Percentiles rank a stretch among this genome's conserved stretches.
phyloP scores from a whole-genome alignment of 2,113 vertebrate species.

The Lamprotornis superbus region DNA sequence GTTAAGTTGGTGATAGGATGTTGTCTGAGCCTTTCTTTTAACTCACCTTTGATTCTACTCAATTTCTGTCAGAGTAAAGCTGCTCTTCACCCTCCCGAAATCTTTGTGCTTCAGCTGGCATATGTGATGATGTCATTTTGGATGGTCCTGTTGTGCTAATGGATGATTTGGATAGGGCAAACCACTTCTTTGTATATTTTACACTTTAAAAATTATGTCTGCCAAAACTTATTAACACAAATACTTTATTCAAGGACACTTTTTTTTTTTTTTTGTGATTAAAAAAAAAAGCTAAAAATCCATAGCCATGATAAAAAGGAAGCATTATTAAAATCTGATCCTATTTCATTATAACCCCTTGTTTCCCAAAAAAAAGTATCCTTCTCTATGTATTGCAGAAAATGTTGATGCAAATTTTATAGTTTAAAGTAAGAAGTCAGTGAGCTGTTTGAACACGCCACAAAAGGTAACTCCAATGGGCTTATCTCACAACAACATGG shows the following conservation, averaged over 20 bases:
- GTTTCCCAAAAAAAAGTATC: background rate
- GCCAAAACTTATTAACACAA: background rate
- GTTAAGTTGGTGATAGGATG: background rate
- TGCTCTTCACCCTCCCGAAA: background rate
- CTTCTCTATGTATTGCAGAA: background rate
- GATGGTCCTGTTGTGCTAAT: background rate
- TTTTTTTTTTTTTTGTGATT: background rate
- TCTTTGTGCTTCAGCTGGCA: background rate
- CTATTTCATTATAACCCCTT: background rate
- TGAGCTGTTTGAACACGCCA: background rate
- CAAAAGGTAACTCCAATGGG: background rate
- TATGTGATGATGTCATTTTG: background rate
- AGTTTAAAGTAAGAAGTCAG: background rate
- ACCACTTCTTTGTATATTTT: background rate
- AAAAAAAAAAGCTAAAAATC: background rate
- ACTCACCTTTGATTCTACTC: background rate
- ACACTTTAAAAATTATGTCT: background rate
- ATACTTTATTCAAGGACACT: background rate
- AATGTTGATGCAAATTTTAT: background rate
- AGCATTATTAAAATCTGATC: background rate
- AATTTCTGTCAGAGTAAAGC: background rate
- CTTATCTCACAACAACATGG: background rate
- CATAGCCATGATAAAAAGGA: background rate
- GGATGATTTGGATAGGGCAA: conserved; percentile 1
- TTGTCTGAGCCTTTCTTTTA: background rate